Evolutionary conservation across 2,888 invertebrate species (phyloP).

Genomic region (Galerucella pusilla): DNA sequence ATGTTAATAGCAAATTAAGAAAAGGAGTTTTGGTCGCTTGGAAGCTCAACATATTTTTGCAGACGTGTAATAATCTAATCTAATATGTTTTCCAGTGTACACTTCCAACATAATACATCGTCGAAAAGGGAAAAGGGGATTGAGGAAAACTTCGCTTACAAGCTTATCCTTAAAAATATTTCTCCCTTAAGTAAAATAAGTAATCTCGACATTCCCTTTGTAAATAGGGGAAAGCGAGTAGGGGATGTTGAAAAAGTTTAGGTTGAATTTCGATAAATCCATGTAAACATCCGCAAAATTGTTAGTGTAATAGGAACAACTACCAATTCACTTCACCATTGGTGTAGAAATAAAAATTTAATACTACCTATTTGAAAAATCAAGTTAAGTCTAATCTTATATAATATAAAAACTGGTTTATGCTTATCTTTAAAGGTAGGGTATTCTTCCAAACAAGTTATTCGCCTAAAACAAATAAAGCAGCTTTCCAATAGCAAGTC

Average conservation of each 20-base stretch:
- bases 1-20: too few relatives aligned
- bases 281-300: slow-evolving; percentile 45
- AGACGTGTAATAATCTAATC: not conserved
- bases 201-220: slow-evolving; percentile 28
- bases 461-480: too few relatives aligned
- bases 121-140: slow-evolving; percentile 9
- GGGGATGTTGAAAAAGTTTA: slow-evolving; percentile 33
- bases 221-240: slow-evolving; percentile 22
- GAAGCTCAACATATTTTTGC: too few relatives aligned
- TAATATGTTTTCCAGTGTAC: not conserved
- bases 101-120: not conserved
- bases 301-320: slow-evolving; percentile 40
- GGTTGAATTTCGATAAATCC: slow-evolving; percentile 44
- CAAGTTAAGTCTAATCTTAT: too few relatives aligned
- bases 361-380: too few relatives aligned
- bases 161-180: slow-evolving; percentile 23
- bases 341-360: not conserved
- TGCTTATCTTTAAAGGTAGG: too few relatives aligned
- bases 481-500: too few relatives aligned
- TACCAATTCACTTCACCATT: slow-evolving; percentile 13
- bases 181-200: slow-evolving; percentile 31
- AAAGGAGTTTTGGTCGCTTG: too few relatives aligned
- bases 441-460: too few relatives aligned
- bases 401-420: too few relatives aligned
- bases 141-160: slow-evolving; percentile 10